A percentile compares a stretch with the other conserved stretches of the same genome.
Evolutionary conservation across 2,797 vertebrate genomes (phyloP).

Genomic region (Scolopax rusticola): DNA sequence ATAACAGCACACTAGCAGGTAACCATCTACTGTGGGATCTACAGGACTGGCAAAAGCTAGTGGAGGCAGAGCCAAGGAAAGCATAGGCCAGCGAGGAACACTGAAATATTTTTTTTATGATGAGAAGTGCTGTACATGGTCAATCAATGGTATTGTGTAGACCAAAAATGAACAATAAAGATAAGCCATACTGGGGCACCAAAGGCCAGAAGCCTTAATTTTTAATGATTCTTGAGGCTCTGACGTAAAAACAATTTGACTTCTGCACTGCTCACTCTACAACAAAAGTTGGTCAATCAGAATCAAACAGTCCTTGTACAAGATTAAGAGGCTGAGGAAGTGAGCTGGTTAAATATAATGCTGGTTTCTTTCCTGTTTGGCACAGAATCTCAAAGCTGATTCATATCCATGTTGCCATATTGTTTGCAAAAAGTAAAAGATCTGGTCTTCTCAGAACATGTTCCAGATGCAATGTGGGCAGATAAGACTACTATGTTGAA

Average conservation of each 20-base stretch:
- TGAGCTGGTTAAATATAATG: slow-evolving; percentile 49
- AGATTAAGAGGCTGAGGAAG: slow-evolving; percentile 54
- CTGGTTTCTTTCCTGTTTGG: slow-evolving; percentile 55
- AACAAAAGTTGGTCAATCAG: not conserved
- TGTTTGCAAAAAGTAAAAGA: slow-evolving; percentile 23
- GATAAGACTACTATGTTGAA: not conserved
- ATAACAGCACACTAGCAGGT: not conserved
- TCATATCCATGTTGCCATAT: slow-evolving; percentile 40
- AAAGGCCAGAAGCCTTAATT: slow-evolving; percentile 22
- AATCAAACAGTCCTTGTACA: not conserved
- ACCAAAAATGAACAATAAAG: slow-evolving; percentile 24
- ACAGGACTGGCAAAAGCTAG: not conserved
- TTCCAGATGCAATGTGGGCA: not conserved
- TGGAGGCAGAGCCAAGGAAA: not conserved
- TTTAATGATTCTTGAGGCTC: not conserved
- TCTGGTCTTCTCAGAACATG: not conserved
- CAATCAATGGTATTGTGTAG: not conserved
- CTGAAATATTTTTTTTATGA: not conserved
- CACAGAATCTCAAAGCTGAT: slow-evolving; percentile 34
- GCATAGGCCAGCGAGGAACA: not conserved
- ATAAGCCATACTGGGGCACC: not conserved
- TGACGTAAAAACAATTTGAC: not conserved
- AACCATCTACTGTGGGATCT: not conserved
- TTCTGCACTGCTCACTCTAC: not conserved
- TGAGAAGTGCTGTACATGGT: not conserved